Base-by-base conservation (phyloP, 2,113 vertebrate genomes). In the Strix uralensis region DNA sequence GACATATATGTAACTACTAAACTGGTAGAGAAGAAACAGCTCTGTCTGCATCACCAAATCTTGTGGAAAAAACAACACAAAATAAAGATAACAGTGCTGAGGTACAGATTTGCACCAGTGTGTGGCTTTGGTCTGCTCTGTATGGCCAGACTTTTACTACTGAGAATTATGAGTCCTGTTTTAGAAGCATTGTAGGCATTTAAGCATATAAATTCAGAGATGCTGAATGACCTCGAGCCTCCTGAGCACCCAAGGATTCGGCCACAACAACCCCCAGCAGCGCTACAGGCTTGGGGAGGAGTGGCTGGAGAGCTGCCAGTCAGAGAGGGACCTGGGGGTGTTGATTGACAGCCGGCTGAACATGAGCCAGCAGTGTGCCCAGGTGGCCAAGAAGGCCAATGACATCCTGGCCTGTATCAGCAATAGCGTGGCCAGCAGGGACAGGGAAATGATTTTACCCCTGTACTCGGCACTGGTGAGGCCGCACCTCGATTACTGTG, bases 61-160 rank as follows among this genome's bases (percentile, higher is more conserved):
- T 34, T 0, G 0, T 15, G 32, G 51, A 61, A 49, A 88, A 71
- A n/a, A 0, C 1, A 63, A 22, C 11, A 52, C 25, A 70, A 80
- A 92, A 44, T 38, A 63, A 75, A 57, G 36, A 1, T 14, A 55
- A 36, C 1, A 20, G n/a, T 57, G 58, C 27, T 70, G 47, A 86
- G 36, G 26, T 58, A 21, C 46, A 71, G 29, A 63, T 81, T 55
- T 88, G 29, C 30, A 71, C 15, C 46, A 57, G 40, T 0, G 2
- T 34, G 27, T 59, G 75, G 36, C 58, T 66, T 49, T 87, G 12
- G 26, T 52, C 42, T 55, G 18, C 75, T 88, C 63, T 82, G 71
- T 58, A 47, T 3, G 5, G 55, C 11, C 63, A 92, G 42, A 26
- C 2, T 1, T 77, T 52, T 54, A 23, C 65, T 62, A 36, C 36